Conservation (phyloP, 2,888 invertebrate species). For the Spatulosminthurus flaviceps region DNA sequence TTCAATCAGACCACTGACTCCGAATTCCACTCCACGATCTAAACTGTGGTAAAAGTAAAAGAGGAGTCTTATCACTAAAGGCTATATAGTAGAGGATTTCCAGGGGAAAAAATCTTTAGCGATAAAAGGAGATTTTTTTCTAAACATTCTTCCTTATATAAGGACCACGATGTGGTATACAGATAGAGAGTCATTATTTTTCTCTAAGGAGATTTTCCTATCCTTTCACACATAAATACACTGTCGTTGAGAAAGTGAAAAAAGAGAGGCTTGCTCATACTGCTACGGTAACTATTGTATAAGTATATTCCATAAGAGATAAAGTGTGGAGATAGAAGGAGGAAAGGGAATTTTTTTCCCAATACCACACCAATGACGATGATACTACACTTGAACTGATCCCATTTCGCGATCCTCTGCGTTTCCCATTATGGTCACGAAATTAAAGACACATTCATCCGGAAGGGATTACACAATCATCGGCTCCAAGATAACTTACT, state of each 20-base stretch:
- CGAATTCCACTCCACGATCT: conserved; percentile 21
- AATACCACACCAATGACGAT: conserved; percentile 18
- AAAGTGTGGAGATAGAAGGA: conserved; percentile 26
- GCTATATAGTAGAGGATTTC: not conserved
- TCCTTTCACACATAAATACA: conserved; percentile 44
- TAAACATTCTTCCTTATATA: conserved; percentile 23
- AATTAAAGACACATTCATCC: conserved; percentile 65
- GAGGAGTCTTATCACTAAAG: conserved; percentile 13
- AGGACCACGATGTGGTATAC: not conserved
- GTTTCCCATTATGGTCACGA: conserved; percentile 61
- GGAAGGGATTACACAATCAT: conserved; percentile 59
- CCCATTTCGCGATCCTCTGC: conserved; percentile 63
- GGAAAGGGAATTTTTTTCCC: conserved; percentile 26
- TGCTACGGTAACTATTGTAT: conserved; percentile 22
- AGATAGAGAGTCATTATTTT: conserved; percentile 46
- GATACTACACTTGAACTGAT: conserved; percentile 46
- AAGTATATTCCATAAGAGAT: conserved; percentile 33
- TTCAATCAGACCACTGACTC: conserved; percentile 35
- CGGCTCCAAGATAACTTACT: conserved; percentile 23
- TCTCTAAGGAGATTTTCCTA: conserved; percentile 50
- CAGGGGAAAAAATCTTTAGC: not conserved
- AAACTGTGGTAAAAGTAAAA: conserved; percentile 43
- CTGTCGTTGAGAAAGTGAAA: conserved; percentile 29
- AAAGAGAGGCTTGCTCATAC: not conserved
- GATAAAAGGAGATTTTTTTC: not conserved